Evolutionary conservation across 2,888 invertebrate species (phyloP).

Genomic region (Drosophila mercatorum): DNA sequence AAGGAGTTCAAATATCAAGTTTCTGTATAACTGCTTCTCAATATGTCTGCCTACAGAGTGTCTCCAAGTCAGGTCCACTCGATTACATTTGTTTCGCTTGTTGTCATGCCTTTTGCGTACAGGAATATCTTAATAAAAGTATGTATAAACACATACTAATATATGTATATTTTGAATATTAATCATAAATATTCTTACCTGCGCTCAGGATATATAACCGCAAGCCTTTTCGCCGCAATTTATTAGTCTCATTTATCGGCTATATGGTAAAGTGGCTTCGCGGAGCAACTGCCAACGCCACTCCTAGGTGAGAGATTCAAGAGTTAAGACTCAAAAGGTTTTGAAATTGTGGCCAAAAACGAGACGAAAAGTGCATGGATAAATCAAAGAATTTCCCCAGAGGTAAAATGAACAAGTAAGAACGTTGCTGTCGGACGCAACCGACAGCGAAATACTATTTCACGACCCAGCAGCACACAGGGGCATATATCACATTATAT

Average conservation of each 20-base stretch:
- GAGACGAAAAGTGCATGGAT: not conserved
- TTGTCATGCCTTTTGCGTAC: slow-evolving; percentile 22
- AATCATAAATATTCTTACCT: slow-evolving; percentile 48
- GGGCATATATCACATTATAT: too few species aligned
- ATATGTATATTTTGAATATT: slow-evolving; percentile 36
- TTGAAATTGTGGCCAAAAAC: not conserved
- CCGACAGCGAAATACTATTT: too few species aligned
- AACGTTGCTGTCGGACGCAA: too few species aligned
- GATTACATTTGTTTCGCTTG: too few species aligned
- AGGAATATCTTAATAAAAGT: slow-evolving; percentile 33
- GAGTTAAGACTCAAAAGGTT: not conserved
- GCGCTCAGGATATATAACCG: slow-evolving; percentile 9
- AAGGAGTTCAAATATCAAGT: not conserved
- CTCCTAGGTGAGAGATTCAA: slow-evolving; percentile 4
- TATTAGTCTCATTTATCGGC: slow-evolving; percentile 60
- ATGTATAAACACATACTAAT: slow-evolving; percentile 17
- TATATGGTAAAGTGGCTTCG: slow-evolving; percentile 25
- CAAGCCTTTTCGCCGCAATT: slow-evolving; percentile 21
- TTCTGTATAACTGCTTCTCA: not conserved
- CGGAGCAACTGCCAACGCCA: too few species aligned
- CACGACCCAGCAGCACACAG: too few species aligned
- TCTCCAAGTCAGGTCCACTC: not conserved
- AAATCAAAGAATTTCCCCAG: not conserved
- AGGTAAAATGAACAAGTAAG: not conserved
- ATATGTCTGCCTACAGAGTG: not conserved